Conservation (phyloP, 1,140 invertebrate species). For the Hycleus cichorii region DNA sequence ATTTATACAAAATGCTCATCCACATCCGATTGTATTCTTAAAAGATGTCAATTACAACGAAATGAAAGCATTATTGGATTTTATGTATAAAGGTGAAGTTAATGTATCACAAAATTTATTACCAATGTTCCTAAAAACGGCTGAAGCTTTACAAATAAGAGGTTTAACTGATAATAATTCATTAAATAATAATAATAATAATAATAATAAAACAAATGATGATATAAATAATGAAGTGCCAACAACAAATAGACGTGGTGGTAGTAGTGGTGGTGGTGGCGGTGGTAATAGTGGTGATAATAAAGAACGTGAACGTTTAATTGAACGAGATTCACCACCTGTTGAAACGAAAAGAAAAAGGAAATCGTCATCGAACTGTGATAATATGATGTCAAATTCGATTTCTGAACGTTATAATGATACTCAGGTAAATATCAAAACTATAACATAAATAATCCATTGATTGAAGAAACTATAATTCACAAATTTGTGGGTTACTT, state of each 20-base stretch:
- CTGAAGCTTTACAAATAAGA: constrained; percentile 82
- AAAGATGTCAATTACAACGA: constrained; percentile 82
- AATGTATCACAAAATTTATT: constrained; percentile 81
- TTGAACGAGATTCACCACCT: constrained; percentile 37
- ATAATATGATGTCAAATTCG: constrained; percentile 59
- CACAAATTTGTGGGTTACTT: too few species aligned
- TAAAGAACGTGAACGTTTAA: constrained; percentile 23
- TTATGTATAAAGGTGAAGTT: constrained; percentile 88
- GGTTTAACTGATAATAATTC: constrained; percentile 80
- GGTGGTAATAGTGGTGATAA: constrained; percentile 1
- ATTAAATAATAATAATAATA: constrained; percentile 45
- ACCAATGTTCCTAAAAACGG: constrained; percentile 83
- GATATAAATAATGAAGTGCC: too few species aligned
- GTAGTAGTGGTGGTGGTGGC: too few species aligned
- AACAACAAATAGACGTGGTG: not conserved
- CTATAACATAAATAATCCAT: too few species aligned
- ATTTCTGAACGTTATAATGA: constrained; percentile 56
- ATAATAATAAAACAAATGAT: constrained; percentile 18
- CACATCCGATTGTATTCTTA: constrained; percentile 86
- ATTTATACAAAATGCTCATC: constrained; percentile 83
- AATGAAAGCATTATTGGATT: constrained; percentile 80
- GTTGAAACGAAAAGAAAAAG: constrained; percentile 57
- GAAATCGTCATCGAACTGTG: constrained; percentile 61
- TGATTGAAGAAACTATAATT: too few species aligned
- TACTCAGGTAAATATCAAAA: constrained; percentile 49